phyloP scores from a whole-genome alignment of 1,140 invertebrate species.

The Lycorma delicatula region DNA sequence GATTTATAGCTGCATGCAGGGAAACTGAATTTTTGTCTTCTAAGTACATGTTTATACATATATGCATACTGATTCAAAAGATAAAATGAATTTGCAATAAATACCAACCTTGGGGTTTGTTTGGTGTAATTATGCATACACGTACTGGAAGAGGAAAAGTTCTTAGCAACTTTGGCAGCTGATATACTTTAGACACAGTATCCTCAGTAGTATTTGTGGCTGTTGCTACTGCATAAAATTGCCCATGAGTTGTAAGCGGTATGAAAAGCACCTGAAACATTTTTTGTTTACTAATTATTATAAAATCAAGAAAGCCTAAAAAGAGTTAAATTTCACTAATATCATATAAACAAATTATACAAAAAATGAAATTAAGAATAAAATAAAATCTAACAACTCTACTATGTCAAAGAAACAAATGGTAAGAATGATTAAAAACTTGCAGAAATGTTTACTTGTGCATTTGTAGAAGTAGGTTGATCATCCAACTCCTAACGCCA shows the following conservation, averaged over 20 bases:
- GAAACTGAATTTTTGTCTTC: neutral
- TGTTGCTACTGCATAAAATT: conserved; percentile 42
- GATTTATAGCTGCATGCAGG: neutral
- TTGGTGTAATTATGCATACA: conserved; percentile 24
- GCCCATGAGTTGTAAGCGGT: conserved; percentile 48
- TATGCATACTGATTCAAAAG: neutral
- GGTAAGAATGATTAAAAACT: too few species aligned
- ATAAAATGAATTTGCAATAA: neutral
- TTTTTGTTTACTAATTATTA: too few species aligned
- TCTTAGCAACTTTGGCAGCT: conserved; percentile 22
- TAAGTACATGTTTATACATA: neutral
- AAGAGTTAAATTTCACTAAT: too few species aligned
- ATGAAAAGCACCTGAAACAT: conserved; percentile 48
- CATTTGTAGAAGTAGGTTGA: too few species aligned
- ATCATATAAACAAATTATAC: too few species aligned
- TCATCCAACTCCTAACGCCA: too few species aligned
- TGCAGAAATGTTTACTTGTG: too few species aligned
- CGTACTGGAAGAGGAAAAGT: conserved; percentile 28
- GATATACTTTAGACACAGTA: conserved; percentile 26
- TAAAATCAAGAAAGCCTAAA: too few species aligned
- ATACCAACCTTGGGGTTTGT: conserved; percentile 25
- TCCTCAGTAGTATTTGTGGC: conserved; percentile 19
- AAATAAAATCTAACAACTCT: too few species aligned
- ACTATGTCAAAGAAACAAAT: too few species aligned
- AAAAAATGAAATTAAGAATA: too few species aligned